These are phyloP conservation scores for Mustela lutreola DNA, from an alignment of 2,113 vertebrate genomes.

Conservation along the genomic window DNA sequence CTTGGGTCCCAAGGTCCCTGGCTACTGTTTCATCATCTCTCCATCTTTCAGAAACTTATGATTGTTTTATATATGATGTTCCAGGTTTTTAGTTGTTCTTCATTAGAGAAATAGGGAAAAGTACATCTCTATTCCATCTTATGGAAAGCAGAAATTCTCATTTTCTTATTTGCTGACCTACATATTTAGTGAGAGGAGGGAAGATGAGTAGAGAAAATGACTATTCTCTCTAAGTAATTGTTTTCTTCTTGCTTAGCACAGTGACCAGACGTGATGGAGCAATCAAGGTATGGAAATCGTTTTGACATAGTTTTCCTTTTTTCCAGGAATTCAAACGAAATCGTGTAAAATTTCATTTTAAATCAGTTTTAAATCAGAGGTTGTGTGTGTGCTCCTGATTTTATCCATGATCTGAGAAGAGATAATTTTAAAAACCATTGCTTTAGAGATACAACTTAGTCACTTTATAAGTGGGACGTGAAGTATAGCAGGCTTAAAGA, in stretches of 20 bases:
- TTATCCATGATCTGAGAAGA: background rate
- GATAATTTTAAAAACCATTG: background rate
- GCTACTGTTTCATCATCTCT: background rate
- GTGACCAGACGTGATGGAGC: background rate
- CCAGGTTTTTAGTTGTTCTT: background rate
- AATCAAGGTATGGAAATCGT: background rate
- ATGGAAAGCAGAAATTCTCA: background rate
- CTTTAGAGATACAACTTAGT: background rate
- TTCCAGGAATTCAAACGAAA: background rate
- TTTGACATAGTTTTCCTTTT: background rate
- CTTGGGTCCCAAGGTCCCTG: background rate
- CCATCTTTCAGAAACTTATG: background rate
- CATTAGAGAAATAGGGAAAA: background rate
- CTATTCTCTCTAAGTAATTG: background rate
- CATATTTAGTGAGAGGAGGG: background rate
- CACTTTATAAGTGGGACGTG: background rate
- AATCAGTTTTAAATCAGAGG: background rate
- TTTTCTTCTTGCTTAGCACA: background rate
- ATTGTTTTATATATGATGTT: background rate
- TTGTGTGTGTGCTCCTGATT: background rate
- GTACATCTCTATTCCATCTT: background rate
- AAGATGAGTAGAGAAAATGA: background rate
- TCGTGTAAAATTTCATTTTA: background rate
- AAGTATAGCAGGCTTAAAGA: background rate
- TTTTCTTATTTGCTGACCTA: constrained; percentile 5